These are phyloP conservation scores for Erebia ligea DNA, from an alignment of 2,888 invertebrate genomes.

Conservation along the genomic window DNA sequence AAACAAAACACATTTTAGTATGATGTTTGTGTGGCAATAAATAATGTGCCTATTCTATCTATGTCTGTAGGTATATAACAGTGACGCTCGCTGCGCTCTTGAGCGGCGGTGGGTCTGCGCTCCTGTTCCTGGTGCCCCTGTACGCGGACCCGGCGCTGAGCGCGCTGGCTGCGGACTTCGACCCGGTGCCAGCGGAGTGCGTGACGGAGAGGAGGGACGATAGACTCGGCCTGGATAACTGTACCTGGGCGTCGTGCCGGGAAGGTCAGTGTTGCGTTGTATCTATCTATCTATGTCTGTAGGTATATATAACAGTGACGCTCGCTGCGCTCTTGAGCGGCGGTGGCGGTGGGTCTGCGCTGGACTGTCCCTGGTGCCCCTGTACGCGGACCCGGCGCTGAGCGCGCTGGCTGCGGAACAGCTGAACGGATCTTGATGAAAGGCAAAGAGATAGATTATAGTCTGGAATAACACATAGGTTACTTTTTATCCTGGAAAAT, in stretches of 20 bases:
- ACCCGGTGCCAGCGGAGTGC: slow-evolving; percentile 88
- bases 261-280: slow-evolving; percentile 73
- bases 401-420: slow-evolving; percentile 88
- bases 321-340: slow-evolving; percentile 71
- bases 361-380: slow-evolving; percentile 77
- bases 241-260: slow-evolving; percentile 91
- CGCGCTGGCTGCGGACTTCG: slow-evolving; percentile 89
- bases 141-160: slow-evolving; percentile 81
- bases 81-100: slow-evolving; percentile 72
- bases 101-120: slow-evolving; percentile 74
- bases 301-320: slow-evolving; percentile 73
- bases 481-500: too few species aligned
- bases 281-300: too few species aligned
- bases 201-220: slow-evolving; percentile 88
- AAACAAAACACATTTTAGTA: too few species aligned
- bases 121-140: slow-evolving; percentile 77
- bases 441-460: too few species aligned
- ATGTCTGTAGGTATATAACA: slow-evolving; percentile 75
- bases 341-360: slow-evolving; percentile 76
- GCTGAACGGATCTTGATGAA: too few species aligned
- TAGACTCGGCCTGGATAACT: slow-evolving; percentile 88
- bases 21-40: too few species aligned
- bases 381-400: slow-evolving; percentile 79
- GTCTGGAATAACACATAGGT: too few species aligned
- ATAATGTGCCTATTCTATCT: too few species aligned